phyloP scores from a whole-genome alignment of 2,113 vertebrate species.

The Rhynchopsitta pachyrhyncha region DNA sequence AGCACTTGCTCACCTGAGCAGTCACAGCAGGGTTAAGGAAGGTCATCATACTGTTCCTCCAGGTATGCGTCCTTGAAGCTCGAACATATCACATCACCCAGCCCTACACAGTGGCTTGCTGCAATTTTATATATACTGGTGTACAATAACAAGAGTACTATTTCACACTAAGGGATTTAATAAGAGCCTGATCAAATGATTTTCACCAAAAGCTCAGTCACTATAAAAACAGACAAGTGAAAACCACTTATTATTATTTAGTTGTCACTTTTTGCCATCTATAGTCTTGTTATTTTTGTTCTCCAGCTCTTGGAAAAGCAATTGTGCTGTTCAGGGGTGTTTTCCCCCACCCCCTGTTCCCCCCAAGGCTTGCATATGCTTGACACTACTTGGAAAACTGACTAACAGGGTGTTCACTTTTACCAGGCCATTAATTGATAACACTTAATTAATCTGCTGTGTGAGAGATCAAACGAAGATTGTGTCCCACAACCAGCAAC shows the following conservation, averaged over 20 bases:
- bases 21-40: background rate
- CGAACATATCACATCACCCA: background rate
- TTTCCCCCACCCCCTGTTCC: background rate
- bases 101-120: background rate
- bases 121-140: background rate
- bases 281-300: background rate
- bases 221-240: background rate
- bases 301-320: background rate
- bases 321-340: background rate
- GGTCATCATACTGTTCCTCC: background rate
- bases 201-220: background rate
- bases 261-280: background rate
- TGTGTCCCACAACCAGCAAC: constrained; percentile 69
- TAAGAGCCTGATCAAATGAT: background rate
- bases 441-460: constrained; percentile 85
- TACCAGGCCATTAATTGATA: constrained; percentile 83
- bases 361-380: constrained; percentile 30
- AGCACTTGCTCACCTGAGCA: background rate
- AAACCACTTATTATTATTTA: background rate
- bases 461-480: constrained; percentile 80
- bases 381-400: constrained; percentile 62
- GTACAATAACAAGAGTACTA: background rate
- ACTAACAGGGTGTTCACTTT: constrained; percentile 76
- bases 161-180: background rate
- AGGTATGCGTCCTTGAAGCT: accelerated